Evolutionary conservation across 2,888 invertebrate genomes (phyloP), one percentile per base, ranked within the genome.

Genomic region (Ochropleura plecta): DNA sequence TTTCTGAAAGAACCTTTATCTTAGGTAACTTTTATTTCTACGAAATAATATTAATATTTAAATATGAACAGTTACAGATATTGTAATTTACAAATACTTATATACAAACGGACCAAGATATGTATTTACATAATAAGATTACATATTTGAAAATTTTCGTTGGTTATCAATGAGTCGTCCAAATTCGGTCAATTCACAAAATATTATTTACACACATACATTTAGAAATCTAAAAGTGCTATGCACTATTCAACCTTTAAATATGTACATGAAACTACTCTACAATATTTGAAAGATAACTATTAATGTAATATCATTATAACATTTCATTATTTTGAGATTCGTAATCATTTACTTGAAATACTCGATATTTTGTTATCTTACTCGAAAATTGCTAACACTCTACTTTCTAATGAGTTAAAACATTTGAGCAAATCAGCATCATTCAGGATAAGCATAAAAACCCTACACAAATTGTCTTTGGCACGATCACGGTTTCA

Each of bases 341-440:
- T 86, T 85, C 80, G 49, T 86, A 81, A 78, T 83, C 49, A 57
- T 78, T 73, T 70, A 74, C 16, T 75, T 64, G 57, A 65, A 55
- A 69, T 71, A 81, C 18, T 68, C 46, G 16, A 76, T 73, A 42
- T 73, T 80, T 67, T 57, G 77, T 59, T 80, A 67, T n/a, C 65
- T 78, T 74, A 76, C 14, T 72, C 57, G 30, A 81, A 46, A 51
- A 66, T 78, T 60, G 67, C 81, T 86, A 81, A 74, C 76, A 79
- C 70, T 82, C 84, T 89, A 90, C 85, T 67, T 85, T 87, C 85
- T 88, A 90, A 86, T 89, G 88, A 90, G 90, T 89, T 75, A 88
- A 91, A 91, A 87, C 88, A 90, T 93, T 95, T 95, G 95, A 96
- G 95, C 95, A 95, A 95, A 92, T 92, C 88, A 93, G 92, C 92